phyloP scores from a whole-genome alignment of 2,113 vertebrate genomes.

The Calonectris borealis region DNA sequence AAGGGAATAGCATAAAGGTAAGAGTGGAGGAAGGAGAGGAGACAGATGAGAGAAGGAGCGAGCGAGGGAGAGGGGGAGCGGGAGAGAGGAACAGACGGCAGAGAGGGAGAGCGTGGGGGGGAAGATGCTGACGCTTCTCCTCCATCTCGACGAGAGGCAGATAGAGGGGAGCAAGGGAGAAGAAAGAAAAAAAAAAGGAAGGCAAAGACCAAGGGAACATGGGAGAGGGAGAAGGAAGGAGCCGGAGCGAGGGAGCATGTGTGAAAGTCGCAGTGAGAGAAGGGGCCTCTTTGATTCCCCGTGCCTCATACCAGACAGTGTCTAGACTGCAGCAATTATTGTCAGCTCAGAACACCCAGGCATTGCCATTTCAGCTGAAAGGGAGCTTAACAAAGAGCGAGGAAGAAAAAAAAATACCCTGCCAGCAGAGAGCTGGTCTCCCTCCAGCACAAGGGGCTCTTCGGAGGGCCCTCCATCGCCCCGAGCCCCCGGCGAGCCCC shows the following conservation, averaged over 20 bases:
- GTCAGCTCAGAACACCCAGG: constrained; percentile 89
- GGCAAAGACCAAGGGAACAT: constrained; percentile 64
- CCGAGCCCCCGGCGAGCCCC: background rate
- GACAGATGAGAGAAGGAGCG: constrained; percentile 45
- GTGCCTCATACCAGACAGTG: constrained; percentile 89
- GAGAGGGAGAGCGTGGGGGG: constrained; percentile 58
- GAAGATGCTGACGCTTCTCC: constrained; percentile 50
- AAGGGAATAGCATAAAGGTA: constrained; percentile 58
- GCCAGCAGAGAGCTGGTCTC: constrained; percentile 63
- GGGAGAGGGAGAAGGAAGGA: constrained; percentile 76
- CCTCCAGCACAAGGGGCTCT: constrained; percentile 54
- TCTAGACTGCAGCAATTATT: constrained; percentile 96
- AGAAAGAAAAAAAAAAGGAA: background rate
- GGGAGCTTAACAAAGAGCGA: constrained; percentile 81
- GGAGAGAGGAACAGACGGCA: constrained; percentile 47
- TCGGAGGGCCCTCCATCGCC: background rate
- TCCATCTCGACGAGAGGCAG: constrained; percentile 3
- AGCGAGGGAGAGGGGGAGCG: constrained; percentile 18
- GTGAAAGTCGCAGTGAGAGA: constrained; percentile 70
- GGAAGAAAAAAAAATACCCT: constrained; percentile 55
- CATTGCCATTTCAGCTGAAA: constrained; percentile 86
- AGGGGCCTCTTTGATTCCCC: constrained; percentile 74
- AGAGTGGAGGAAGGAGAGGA: constrained; percentile 54
- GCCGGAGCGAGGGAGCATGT: constrained; percentile 66
- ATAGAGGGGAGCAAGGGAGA: background rate